Evolutionary conservation across 2,888 invertebrate species (phyloP), one percentile per base, ranked within the genome.

Genomic region (Callyntrura sp.): DNA sequence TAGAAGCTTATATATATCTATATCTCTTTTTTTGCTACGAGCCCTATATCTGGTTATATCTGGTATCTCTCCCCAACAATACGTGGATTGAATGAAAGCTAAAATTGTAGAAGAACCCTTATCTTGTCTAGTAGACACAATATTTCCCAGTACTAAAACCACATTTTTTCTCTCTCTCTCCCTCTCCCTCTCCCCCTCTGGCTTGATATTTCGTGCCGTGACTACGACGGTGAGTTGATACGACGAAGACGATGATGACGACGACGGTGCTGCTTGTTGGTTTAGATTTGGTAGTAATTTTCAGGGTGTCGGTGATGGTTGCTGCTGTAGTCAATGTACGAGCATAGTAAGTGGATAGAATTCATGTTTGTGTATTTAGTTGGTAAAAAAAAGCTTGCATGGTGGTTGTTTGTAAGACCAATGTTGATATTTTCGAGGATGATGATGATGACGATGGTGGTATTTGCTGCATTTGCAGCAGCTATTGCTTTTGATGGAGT

Each of bases 391-490:
- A 62, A 55, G 60, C 60, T 70, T 85, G 70, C 45, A 6, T 84
- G 17, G 20, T 57, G 5, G 57, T 51, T 28, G 25, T 60, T 60
- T 51, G 70, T 85, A 76, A 9, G 60, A 76, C 25, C 60, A 51
- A 35, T 79, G 28, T 48, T 78, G 23, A 35, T 79, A 17, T 48
- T 78, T 12, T 65, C 3, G 45, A 28, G 51, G 55, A 55, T 28
- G 60, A 76, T 81, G 81, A 87, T 73, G 76, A 88, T 78, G 23
- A 88, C 73, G 70, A 83, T 45, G 88, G 55, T 83, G 76, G 76
- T 88, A 78, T 88, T 88, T 88, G 88, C 88, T 88, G 88, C 88
- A 88, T 83, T 88, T 88, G 88, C 88, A 83, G 76, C 60, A 83
- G 76, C 60, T 60, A 81, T 62, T 55, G 51, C 51, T 25, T 51